These are phyloP conservation scores for Drosophila biarmipes DNA, from an alignment of 1,140 invertebrate genomes.

Conservation along the genomic window DNA sequence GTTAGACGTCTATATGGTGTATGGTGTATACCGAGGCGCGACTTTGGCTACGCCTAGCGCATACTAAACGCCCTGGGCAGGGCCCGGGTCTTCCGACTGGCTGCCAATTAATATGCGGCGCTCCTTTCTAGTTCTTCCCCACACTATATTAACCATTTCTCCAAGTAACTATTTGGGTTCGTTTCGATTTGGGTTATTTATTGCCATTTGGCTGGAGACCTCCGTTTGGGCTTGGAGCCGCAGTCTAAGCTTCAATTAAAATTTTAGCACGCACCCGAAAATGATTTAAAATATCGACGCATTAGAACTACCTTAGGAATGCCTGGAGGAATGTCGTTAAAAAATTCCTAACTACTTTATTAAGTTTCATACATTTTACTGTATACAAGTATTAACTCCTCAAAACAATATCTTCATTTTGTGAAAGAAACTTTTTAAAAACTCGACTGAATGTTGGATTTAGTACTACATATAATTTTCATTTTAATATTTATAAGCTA, in stretches of 20 bases:
- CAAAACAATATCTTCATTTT: too few relatives aligned
- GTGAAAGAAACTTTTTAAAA: too few relatives aligned
- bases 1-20: conserved; percentile 24
- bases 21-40: conserved; percentile 34
- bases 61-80: conserved; percentile 50
- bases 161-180: conserved; percentile 48
- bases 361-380: too few relatives aligned
- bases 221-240: not conserved
- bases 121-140: conserved; percentile 61
- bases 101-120: conserved; percentile 76
- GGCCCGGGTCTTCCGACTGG: conserved; percentile 28
- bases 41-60: conserved; percentile 50
- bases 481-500: too few relatives aligned
- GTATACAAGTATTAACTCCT: too few relatives aligned
- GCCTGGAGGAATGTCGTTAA: conserved; percentile 2
- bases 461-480: too few relatives aligned
- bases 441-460: too few relatives aligned
- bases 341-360: conserved; percentile 21
- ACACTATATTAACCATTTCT: not conserved
- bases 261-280: conserved; percentile 36
- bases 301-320: not conserved
- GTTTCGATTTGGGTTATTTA: conserved; percentile 33
- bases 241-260: conserved; percentile 21
- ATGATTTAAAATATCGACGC: not conserved
- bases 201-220: conserved; percentile 11